phyloP scores from a whole-genome alignment of 1,140 invertebrate genomes.

The Drosophila sulfurigaster region DNA sequence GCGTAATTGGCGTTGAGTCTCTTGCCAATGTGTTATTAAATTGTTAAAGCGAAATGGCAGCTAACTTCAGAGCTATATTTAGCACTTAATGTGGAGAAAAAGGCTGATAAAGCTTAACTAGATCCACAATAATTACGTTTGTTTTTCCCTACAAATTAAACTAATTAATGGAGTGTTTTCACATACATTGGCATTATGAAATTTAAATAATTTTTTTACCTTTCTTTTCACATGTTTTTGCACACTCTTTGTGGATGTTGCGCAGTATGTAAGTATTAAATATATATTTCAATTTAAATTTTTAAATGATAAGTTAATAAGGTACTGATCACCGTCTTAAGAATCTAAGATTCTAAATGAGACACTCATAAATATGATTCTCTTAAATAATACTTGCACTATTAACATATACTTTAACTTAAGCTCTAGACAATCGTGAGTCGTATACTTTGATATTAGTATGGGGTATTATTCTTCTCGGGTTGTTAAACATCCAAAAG shows the following conservation, averaged over 20 bases:
- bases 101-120: constrained; percentile 39
- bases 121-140: constrained; percentile 13
- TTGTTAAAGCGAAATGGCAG: constrained; percentile 71
- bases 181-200: neutral
- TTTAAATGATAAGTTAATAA: neutral
- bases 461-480: too few species aligned
- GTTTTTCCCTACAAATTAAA: neutral
- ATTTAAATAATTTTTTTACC: constrained; percentile 23
- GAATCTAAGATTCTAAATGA: too few species aligned
- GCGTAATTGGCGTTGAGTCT: constrained; percentile 72
- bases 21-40: constrained; percentile 67
- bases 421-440: too few species aligned
- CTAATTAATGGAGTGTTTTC: constrained; percentile 13
- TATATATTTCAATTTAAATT: neutral
- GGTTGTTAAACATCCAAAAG: too few species aligned
- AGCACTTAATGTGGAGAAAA: constrained; percentile 45
- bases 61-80: constrained; percentile 39
- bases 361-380: too few species aligned
- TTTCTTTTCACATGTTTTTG: constrained; percentile 39
- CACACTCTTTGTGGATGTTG: neutral
- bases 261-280: constrained; percentile 10
- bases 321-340: too few species aligned
- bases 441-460: too few species aligned
- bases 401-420: too few species aligned
- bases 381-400: too few species aligned